A percentile compares a stretch with the other conserved stretches of the same genome.
phyloP scores from a whole-genome alignment of 2,113 vertebrate genomes.

The Cryptomyrus ogoouensis region DNA sequence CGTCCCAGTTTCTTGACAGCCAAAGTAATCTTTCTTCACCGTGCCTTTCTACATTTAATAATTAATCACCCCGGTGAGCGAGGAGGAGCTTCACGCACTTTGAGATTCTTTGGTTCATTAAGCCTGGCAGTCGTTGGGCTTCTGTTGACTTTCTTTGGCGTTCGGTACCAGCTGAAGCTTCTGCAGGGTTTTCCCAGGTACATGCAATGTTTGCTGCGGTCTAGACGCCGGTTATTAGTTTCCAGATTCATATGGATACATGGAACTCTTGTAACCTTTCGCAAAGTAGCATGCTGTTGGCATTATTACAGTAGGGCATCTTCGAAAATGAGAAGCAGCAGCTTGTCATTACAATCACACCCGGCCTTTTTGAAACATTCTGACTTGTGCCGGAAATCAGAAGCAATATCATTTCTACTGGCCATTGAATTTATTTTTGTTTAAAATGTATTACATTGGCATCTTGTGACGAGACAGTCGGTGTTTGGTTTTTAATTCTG shows the following conservation, averaged over 20 bases:
- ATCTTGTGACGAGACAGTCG: background rate
- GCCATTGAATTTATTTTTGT: background rate
- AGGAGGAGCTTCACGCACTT: background rate
- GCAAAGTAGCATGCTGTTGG: background rate
- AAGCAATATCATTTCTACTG: background rate
- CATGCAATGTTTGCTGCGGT: background rate
- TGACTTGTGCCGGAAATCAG: background rate
- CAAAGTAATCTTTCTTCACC: conserved; percentile 6
- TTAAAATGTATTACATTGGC: background rate
- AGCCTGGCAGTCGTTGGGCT: background rate
- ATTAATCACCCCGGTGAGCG: conserved; percentile 12
- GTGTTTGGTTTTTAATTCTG: background rate
- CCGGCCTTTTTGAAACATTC: background rate
- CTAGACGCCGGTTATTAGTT: conserved; percentile 9
- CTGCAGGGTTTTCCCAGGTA: background rate
- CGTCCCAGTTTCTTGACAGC: conserved; percentile 11
- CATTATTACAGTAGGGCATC: background rate
- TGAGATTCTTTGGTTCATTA: conserved; percentile 9
- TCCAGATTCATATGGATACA: background rate
- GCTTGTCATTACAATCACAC: background rate
- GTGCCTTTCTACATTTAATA: conserved; percentile 10
- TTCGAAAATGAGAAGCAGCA: background rate
- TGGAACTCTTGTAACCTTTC: background rate
- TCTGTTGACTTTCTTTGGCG: background rate
- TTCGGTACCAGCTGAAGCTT: background rate